Conservation (phyloP, 2,797 vertebrate species). For the Gymnodraco acuticeps region DNA sequence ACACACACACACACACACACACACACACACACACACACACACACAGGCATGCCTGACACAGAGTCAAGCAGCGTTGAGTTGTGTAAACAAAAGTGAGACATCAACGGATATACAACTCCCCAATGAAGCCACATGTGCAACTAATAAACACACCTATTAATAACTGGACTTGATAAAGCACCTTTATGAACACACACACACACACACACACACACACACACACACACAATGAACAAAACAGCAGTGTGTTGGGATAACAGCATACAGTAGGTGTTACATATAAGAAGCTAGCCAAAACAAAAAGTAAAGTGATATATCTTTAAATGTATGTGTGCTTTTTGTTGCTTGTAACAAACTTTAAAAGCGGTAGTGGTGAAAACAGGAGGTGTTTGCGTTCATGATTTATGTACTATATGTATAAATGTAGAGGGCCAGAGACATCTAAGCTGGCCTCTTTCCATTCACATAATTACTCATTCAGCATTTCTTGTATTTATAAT, state of each 20-base stretch:
- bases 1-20: too few relatives aligned
- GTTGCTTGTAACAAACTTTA: too few relatives aligned
- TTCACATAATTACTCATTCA: background rate
- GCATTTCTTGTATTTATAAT: background rate
- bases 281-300: too few relatives aligned
- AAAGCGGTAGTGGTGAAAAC: background rate
- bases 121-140: conserved; percentile 80
- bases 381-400: background rate
- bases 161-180: conserved; percentile 53
- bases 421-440: background rate
- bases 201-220: conserved; percentile 41
- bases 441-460: background rate
- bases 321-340: background rate
- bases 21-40: too few relatives aligned
- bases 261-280: too few relatives aligned
- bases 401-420: background rate
- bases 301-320: background rate
- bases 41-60: conserved; percentile 67
- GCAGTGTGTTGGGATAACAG: too few relatives aligned
- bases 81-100: conserved; percentile 89
- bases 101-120: conserved; percentile 85
- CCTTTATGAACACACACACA: conserved; percentile 46
- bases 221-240: background rate
- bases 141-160: conserved; percentile 84
- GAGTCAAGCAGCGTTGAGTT: conserved; percentile 83